Evolutionary conservation across 30 jellyfish, hydroid and myxozoan species (phyloP).

Genomic region (Rhopilema esculentum): DNA sequence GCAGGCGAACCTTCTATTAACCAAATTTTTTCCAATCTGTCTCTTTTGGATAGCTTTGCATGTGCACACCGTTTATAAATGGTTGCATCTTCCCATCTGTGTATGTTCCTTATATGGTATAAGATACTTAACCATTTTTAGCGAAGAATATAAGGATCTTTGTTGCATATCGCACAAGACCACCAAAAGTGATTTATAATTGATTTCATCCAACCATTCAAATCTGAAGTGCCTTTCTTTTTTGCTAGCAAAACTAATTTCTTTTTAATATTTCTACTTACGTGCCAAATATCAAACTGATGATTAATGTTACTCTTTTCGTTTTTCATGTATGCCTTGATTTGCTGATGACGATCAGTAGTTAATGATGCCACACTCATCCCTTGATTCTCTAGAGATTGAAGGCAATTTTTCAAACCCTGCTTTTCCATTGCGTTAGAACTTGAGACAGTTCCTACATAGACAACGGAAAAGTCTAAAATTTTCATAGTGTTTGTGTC

Average conservation of each 20-base stretch:
- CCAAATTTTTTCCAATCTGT: slow-evolving; percentile 12
- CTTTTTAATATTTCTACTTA: slow-evolving; percentile 31
- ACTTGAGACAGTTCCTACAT: slow-evolving; percentile 19
- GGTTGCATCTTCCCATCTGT: slow-evolving; percentile 42
- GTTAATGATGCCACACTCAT: slow-evolving; percentile 20
- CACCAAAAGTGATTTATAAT: slow-evolving; percentile 67
- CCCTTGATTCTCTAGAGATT: slow-evolving; percentile 23
- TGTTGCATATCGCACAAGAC: slow-evolving; percentile 56
- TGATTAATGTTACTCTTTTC: slow-evolving; percentile 24
- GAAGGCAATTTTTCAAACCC: slow-evolving; percentile 33
- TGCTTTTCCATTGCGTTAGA: slow-evolving; percentile 49
- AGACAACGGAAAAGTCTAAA: slow-evolving; percentile 32
- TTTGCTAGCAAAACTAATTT: slow-evolving; percentile 32
- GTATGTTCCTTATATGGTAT: slow-evolving; percentile 36
- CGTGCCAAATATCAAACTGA: slow-evolving; percentile 74
- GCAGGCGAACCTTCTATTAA: slow-evolving; percentile 32
- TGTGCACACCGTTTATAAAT: slow-evolving; percentile 25
- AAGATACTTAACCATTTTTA: slow-evolving; percentile 63
- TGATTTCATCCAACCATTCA: slow-evolving; percentile 45
- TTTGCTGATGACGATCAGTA: slow-evolving; percentile 57
- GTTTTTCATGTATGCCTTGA: slow-evolving; percentile 40
- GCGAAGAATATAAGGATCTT: slow-evolving; percentile 12
- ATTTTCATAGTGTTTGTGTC: slow-evolving; percentile 20
- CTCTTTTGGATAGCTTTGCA: slow-evolving; percentile 4
- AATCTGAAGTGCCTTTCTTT: slow-evolving; percentile 12